Percentiles rank a stretch among this genome's conserved stretches.
phyloP scores from a whole-genome alignment of 2,888 invertebrate genomes.

The Urechis unicinctus region DNA sequence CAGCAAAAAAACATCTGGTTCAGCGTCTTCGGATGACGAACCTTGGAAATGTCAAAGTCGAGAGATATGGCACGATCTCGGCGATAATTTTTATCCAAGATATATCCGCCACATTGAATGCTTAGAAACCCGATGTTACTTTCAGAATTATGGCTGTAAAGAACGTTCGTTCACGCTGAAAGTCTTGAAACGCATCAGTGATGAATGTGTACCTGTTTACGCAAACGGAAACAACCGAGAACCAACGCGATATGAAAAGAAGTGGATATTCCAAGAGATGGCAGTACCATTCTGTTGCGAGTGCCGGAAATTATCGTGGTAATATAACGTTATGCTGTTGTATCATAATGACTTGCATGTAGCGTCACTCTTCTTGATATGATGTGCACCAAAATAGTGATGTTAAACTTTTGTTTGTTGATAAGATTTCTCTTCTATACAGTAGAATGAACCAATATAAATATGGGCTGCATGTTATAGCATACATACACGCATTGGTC shows the following conservation, averaged over 20 bases:
- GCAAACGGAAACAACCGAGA: neutral
- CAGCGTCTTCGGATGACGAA: too few species aligned
- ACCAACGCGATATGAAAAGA: neutral
- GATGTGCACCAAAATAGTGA: too few species aligned
- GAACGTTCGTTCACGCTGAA: neutral
- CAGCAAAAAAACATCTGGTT: too few species aligned
- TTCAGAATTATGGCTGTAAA: neutral
- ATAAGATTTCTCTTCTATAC: too few species aligned
- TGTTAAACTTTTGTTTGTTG: too few species aligned
- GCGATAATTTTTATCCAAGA: neutral
- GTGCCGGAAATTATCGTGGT: too few species aligned
- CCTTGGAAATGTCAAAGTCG: neutral
- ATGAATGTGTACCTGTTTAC: neutral
- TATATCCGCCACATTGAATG: neutral
- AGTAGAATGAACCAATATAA: too few species aligned
- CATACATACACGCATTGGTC: too few species aligned
- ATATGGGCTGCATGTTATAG: too few species aligned
- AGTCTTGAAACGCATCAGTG: neutral
- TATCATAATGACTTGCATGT: too few species aligned
- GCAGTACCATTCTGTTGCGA: conserved; percentile 1
- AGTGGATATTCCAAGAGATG: neutral
- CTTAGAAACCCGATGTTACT: neutral
- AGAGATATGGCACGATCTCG: neutral
- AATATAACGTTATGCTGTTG: too few species aligned
- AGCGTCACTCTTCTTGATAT: too few species aligned